Evolutionary conservation across 2,797 vertebrate species (phyloP).

Genomic region (Mormyrops boulengeri): DNA sequence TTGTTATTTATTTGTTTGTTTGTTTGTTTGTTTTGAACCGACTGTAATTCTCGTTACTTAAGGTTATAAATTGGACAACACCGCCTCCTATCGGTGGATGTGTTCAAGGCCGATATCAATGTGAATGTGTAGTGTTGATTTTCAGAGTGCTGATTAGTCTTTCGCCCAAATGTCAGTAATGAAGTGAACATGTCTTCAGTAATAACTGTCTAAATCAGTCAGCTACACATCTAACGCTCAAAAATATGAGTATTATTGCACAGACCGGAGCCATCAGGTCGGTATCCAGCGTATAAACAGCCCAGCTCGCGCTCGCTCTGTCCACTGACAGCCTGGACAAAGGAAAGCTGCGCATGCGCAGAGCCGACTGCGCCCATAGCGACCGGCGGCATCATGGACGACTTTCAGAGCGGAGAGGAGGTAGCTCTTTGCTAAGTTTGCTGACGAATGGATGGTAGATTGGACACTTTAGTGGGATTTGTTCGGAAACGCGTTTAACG

Average conservation of each 20-base stretch:
- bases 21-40: background rate
- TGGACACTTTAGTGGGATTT: background rate
- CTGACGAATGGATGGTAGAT: background rate
- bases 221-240: background rate
- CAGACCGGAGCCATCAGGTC: background rate
- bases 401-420: slow-evolving; percentile 52
- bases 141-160: background rate
- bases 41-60: background rate
- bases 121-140: background rate
- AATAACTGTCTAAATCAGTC: background rate
- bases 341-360: background rate
- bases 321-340: background rate
- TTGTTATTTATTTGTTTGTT: background rate
- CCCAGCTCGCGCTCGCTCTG: background rate
- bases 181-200: background rate
- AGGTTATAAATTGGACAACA: background rate
- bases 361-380: background rate
- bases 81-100: background rate
- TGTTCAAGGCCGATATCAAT: background rate
- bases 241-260: background rate
- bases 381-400: slow-evolving; percentile 46
- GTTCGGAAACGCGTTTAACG: background rate
- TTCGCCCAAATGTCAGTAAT: background rate
- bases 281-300: background rate
- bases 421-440: slow-evolving; percentile 34